Evolutionary conservation across 2,888 invertebrate species (phyloP), one percentile per base, ranked within the genome.

Genomic region (Pachydiplax longipennis): DNA sequence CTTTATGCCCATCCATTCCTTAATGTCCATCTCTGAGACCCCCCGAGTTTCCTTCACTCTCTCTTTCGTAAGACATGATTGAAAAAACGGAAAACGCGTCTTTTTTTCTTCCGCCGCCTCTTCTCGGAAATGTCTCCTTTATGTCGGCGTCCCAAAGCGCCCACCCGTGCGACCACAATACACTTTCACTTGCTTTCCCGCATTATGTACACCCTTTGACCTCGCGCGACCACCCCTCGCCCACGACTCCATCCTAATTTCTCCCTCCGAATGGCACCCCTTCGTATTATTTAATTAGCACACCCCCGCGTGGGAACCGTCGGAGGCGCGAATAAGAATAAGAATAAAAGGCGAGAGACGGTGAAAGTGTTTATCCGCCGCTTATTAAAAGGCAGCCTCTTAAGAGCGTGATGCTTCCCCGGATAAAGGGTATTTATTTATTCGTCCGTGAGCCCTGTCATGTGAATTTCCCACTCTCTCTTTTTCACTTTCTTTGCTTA

Each of bases 151-250:
- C 4, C 61, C 15, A n/a, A 61, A 61, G 61, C 61, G 65, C 65
- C 65, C 65, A 65, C 65, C 65, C 65, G 65, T 25, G 53, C 58
- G n/a, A 53, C 83, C 83, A 83, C 83, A 58, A 58, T 83, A 35
- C 83, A 83, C 83, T 83, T 83, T 83, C 83, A 83, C 83, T 83
- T 35, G 31, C 58, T 58, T 35, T 58, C 58, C 58, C 58, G 53
- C 58, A 2, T 65, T 18, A 53, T 35, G 35, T 25, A 35, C 53
- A 53, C 83, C 83, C 83, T 83, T 22, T 83, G 83, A 83, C 83
- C 83, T 35, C 83, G 35, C 83, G 35, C 58, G 83, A 83, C 83
- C 25, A 31, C 35, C 48, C 83, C 58, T 22, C 18, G 18, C 81
- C 35, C 22, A 44, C 44, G 44, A 44, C 53, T 35, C 35, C 25